A percentile compares a stretch with the other conserved stretches of the same genome.
phyloP scores from a whole-genome alignment of 2,113 vertebrate genomes.

The Mus musculus region GRCm39 chr2:68916501-68917000 shows the following conservation, averaged over 20 bases:
- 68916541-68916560: constrained; percentile 25
- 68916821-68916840: too few relatives aligned
- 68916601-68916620: neutral
- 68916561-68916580: constrained; percentile 23
- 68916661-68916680: neutral
- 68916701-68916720: neutral
- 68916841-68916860: neutral
- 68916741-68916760: neutral
- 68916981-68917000: neutral
- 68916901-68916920: neutral
- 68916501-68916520: neutral
- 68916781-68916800: neutral
- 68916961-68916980: neutral
- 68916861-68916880: neutral
- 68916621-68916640: neutral
- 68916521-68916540: neutral
- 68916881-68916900: neutral
- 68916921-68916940: neutral
- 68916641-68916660: neutral
- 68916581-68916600: constrained; percentile 34
- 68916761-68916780: neutral
- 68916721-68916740: neutral
- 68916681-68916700: neutral
- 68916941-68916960: neutral
- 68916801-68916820: neutral